Conservation (phyloP, 2,113 vertebrate genomes). For the Callaeas wilsoni region DNA sequence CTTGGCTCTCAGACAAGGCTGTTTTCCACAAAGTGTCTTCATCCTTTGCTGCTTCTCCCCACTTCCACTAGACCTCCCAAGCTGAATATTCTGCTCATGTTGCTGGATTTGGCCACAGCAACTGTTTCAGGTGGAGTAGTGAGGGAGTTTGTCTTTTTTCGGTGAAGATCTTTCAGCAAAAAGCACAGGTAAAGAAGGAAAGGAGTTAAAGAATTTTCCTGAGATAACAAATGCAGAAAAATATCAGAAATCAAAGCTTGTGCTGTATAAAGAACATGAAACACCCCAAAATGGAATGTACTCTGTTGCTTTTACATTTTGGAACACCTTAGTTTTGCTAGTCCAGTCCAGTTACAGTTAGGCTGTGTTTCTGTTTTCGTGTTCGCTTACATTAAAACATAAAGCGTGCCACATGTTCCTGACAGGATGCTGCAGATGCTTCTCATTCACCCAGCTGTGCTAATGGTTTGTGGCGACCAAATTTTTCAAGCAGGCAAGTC, state of each 20-base stretch:
- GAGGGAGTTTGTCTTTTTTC: neutral
- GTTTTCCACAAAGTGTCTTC: neutral
- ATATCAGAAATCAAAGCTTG: neutral
- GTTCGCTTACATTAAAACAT: neutral
- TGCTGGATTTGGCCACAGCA: neutral
- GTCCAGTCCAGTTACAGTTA: neutral
- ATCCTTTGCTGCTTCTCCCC: neutral
- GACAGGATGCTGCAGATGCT: neutral
- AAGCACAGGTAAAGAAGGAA: neutral
- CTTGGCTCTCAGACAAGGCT: neutral
- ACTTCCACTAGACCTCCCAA: neutral
- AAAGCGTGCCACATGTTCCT: rapidly evolving
- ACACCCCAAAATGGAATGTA: neutral
- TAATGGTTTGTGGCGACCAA: neutral
- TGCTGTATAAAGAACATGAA: neutral
- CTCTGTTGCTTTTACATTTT: neutral
- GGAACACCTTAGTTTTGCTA: neutral
- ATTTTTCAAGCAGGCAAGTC: neutral
- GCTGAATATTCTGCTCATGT: neutral
- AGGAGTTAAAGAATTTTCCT: neutral
- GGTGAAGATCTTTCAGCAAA: neutral
- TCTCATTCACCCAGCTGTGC: neutral
- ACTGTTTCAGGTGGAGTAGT: neutral
- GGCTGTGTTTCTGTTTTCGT: neutral
- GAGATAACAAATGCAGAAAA: neutral